Percentiles rank a stretch among this genome's conserved stretches.
These are phyloP conservation scores for Cochlearius cochlearius DNA, from an alignment of 2,113 vertebrate genomes.

Conservation along the genomic window DNA sequence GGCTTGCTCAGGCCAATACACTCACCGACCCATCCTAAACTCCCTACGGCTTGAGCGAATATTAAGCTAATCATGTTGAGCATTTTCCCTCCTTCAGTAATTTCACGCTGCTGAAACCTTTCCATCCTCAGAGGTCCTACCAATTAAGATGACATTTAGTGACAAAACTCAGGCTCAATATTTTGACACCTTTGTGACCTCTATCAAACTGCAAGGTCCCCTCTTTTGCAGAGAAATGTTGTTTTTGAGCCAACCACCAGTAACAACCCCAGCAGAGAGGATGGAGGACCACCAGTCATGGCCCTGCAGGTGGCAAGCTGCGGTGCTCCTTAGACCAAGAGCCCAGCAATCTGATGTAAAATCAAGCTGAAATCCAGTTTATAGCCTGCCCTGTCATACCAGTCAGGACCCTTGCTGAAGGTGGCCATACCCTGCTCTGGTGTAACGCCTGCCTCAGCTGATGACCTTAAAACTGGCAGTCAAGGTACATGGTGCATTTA, in stretches of 20 bases:
- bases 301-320: background rate
- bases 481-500: background rate
- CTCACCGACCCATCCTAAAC: background rate
- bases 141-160: background rate
- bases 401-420: background rate
- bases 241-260: background rate
- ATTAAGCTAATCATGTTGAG: background rate
- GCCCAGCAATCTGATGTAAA: background rate
- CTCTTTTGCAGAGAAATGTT: background rate
- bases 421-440: background rate
- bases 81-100: background rate
- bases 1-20: background rate
- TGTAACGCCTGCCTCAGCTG: background rate
- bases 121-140: background rate
- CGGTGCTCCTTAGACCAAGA: background rate
- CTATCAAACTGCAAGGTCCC: background rate
- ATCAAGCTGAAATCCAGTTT: background rate
- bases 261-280: background rate
- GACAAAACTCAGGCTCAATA: background rate
- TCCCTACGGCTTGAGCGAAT: background rate
- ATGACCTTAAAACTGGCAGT: background rate
- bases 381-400: background rate
- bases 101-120: background rate
- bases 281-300: background rate
- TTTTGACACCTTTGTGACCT: background rate